Percentiles rank a stretch among this genome's conserved stretches.
These are phyloP conservation scores for Coecobrya sp. DNA, from an alignment of 2,888 invertebrate species.

Conservation along the genomic window DNA sequence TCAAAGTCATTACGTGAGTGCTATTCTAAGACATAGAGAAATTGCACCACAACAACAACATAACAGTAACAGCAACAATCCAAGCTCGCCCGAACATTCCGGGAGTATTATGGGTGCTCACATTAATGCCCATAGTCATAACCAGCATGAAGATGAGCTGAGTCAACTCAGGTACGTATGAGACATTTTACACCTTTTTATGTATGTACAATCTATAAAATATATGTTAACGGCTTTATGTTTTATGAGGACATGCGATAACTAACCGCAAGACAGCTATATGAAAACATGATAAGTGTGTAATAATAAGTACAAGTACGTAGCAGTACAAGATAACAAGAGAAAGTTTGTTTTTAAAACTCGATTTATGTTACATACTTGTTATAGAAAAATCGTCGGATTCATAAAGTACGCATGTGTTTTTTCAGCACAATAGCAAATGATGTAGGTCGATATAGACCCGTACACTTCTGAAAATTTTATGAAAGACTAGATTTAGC, in stretches of 20 bases:
- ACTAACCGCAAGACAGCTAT: slow-evolving; percentile 5
- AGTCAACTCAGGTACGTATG: slow-evolving; percentile 91
- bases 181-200: neutral
- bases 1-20: slow-evolving; percentile 96
- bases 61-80: slow-evolving; percentile 56
- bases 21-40: slow-evolving; percentile 90
- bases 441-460: neutral
- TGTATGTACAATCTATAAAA: neutral
- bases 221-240: slow-evolving; percentile 19
- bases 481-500: neutral
- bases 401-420: neutral
- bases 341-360: slow-evolving; percentile 35
- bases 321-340: slow-evolving; percentile 6
- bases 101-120: slow-evolving; percentile 88
- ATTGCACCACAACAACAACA: slow-evolving; percentile 57
- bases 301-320: neutral
- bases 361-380: neutral
- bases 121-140: slow-evolving; percentile 88
- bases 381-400: neutral
- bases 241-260: slow-evolving; percentile 7
- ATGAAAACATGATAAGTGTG: neutral
- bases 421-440: no score
- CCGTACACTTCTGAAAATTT: neutral
- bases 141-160: slow-evolving; percentile 92
- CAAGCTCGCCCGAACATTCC: slow-evolving; percentile 63